Conservation (phyloP, 2,888 invertebrate species). For the Campoletis raptor region DNA sequence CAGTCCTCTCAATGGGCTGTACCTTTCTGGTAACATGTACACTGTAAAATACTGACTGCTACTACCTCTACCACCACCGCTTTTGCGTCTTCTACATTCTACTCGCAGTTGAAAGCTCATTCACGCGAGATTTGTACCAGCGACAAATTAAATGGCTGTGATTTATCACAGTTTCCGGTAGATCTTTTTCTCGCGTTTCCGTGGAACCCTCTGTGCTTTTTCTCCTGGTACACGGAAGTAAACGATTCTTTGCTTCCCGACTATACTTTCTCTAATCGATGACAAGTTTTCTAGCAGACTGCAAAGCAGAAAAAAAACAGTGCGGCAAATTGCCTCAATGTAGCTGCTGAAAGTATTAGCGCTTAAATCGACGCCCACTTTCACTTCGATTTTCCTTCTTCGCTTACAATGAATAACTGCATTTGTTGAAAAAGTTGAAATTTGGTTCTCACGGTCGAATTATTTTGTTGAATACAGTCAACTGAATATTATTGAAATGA, state of each 20-base stretch:
- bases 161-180: conserved; percentile 66
- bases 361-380: background rate
- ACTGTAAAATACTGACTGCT: conserved; percentile 33
- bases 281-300: background rate
- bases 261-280: conserved; percentile 6
- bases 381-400: background rate
- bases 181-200: conserved; percentile 42
- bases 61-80: conserved; percentile 24
- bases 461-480: too few relatives aligned
- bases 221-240: background rate
- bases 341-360: background rate
- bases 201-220: background rate
- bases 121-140: conserved; percentile 65
- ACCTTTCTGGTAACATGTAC: conserved; percentile 28
- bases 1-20: conserved; percentile 21
- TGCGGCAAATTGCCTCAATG: background rate
- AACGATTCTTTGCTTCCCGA: conserved; percentile 11
- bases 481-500: too few relatives aligned
- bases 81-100: conserved; percentile 21
- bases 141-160: conserved; percentile 69
- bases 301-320: background rate
- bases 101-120: conserved; percentile 60
- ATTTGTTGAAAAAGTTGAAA: too few relatives aligned
- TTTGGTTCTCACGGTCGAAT: too few relatives aligned
- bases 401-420: background rate